Base-by-base conservation (phyloP, 2,797 vertebrate species). In the Prunella strophiata region DNA sequence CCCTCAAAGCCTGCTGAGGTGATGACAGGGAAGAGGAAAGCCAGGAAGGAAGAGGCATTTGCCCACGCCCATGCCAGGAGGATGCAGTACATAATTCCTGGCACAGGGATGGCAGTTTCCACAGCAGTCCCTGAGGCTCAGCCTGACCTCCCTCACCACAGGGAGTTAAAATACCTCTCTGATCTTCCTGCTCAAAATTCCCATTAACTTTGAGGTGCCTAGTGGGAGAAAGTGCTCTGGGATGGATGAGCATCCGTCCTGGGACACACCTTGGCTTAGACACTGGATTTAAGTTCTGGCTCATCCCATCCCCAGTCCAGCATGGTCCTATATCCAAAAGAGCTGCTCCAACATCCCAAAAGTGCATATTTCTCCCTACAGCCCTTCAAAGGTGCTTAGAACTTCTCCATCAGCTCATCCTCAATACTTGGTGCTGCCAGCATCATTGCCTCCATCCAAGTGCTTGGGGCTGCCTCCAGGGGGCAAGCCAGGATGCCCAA, bases 401-500 rank as follows among this genome's bases (percentile, higher is more conserved):
- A 59, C 29, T 34, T 38, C 54, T 54, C 42, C 70, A 30, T 26
- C 62, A 61, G 8, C 29, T 51, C 50, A 71, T 62, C 52, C 34
- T 71, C 58, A 9, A 9, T 14, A 1, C 21, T 40, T 55, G 6
- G 67, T 34, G 36, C 38, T 59, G 11, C 12, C 10, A 12, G 13
- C 2, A 2, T 7, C 57, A 30, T 45, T 50, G 50, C 66, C 83
- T 96, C 58, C 58, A 10, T 32, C 70, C 72, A 0, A 38, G 43
- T 94, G 79, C 40, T 2, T 94, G 93, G 95, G 94, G 90, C 80
- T 19, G 70, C 96, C 96, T 95, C 93, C 94, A 94, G 96, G 95
- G 93, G 95, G 96, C 95, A 96, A 96, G 79, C 94, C 95, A 94
- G 89, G 93, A 95, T 96, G 91, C 62, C 89, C 74, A 58, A 84